A percentile compares a stretch with the other conserved stretches of the same genome.
phyloP scores from a whole-genome alignment of 2,888 invertebrate genomes.

The Drosophila fulvimacula region DNA sequence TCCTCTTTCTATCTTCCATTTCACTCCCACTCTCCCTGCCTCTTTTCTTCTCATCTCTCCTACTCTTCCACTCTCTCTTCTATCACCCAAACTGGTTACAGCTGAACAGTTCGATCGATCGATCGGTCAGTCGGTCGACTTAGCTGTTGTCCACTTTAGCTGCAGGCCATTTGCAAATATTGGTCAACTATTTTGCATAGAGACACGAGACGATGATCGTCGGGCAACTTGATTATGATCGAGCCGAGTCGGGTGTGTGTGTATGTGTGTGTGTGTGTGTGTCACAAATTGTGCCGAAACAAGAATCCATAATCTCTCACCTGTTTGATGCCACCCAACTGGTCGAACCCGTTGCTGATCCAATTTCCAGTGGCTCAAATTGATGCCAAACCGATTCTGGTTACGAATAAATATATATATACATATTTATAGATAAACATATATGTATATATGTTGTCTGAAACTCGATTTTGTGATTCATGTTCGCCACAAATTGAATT shows the following conservation, averaged over 20 bases:
- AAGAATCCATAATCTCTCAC: conserved; percentile 53
- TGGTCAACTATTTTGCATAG: conserved; percentile 53
- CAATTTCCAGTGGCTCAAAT: conserved; percentile 41
- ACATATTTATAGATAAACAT: neutral
- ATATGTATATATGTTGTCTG: neutral
- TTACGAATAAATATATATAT: conserved; percentile 18
- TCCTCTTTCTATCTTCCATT: neutral
- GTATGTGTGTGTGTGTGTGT: conserved; percentile 47
- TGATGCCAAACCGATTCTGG: conserved; percentile 52
- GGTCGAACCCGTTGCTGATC: conserved; percentile 45
- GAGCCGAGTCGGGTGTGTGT: neutral
- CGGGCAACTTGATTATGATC: conserved; percentile 7
- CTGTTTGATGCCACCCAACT: conserved; percentile 43
- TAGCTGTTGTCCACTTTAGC: conserved; percentile 39
- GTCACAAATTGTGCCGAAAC: conserved; percentile 54
- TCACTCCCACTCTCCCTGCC: neutral
- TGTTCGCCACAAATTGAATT: conserved; percentile 9
- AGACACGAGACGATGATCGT: neutral
- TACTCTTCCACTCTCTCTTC: neutral
- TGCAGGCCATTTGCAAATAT: conserved; percentile 49
- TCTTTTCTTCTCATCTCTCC: neutral
- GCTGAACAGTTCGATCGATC: conserved; percentile 16
- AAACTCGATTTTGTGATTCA: conserved; percentile 20
- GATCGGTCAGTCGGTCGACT: conserved; percentile 56
- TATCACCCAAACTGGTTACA: conserved; percentile 46